Evolutionary conservation across 2,888 invertebrate genomes (phyloP).

Genomic region (Nephrotoma appendiculata): DNA sequence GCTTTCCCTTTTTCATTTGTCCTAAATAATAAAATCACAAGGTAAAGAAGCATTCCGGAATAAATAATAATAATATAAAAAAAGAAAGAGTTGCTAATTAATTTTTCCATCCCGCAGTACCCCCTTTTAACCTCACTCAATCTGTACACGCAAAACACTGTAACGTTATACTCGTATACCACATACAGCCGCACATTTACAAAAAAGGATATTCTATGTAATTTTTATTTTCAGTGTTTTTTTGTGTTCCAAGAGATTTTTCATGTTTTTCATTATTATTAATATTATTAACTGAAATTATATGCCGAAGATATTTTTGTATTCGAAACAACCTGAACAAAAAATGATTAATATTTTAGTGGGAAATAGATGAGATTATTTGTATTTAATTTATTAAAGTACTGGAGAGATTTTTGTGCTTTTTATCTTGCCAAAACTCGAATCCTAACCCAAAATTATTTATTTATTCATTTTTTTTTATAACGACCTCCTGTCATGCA

Average conservation of each 20-base stretch:
- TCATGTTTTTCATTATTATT: background rate
- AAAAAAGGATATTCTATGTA: background rate
- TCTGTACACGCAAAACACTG: background rate
- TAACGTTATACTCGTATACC: background rate
- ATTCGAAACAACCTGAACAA: background rate
- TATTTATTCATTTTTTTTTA: background rate
- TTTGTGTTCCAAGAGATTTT: background rate
- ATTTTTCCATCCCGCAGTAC: background rate
- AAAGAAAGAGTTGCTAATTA: background rate
- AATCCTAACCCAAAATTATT: background rate
- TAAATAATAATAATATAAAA: background rate
- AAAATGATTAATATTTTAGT: background rate
- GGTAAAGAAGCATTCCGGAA: background rate
- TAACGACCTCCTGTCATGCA: background rate
- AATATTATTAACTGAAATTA: background rate
- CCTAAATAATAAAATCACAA: background rate
- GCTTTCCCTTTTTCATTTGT: background rate
- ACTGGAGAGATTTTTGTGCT: background rate
- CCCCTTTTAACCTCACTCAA: background rate
- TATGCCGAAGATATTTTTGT: background rate
- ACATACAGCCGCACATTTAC: background rate
- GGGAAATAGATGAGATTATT: background rate
- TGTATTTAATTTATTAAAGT: background rate
- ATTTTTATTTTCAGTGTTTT: background rate
- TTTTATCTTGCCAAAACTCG: background rate